A percentile compares a stretch with the other conserved stretches of the same genome.
These are phyloP conservation scores for Tiaroga cobitis DNA, from an alignment of 2,797 vertebrate species.

Conservation along the genomic window DNA sequence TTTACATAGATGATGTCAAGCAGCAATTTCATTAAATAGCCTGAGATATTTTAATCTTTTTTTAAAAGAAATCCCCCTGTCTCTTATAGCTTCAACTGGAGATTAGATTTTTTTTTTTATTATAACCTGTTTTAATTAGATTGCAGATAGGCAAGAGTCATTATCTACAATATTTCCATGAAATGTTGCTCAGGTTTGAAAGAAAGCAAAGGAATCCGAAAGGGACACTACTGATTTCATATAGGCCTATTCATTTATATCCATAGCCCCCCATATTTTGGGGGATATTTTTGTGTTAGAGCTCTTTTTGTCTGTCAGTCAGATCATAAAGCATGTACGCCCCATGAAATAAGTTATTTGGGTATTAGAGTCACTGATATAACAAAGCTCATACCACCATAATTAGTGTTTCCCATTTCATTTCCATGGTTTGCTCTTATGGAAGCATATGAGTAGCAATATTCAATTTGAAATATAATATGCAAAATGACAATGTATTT, in stretches of 20 bases:
- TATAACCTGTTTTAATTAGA: neutral
- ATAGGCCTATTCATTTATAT: neutral
- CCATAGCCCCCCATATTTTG: neutral
- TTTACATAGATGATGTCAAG: neutral
- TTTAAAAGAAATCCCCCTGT: neutral
- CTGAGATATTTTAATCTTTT: neutral
- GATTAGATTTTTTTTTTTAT: no score
- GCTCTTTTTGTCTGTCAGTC: neutral
- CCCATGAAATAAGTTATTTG: neutral
- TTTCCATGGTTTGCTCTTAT: neutral
- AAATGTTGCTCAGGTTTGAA: neutral
- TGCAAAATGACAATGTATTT: no score
- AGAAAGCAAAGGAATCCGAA: neutral
- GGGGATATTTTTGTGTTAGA: neutral
- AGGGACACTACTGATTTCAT: no score
- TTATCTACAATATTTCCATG: neutral
- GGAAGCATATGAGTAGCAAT: no score
- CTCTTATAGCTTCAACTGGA: neutral
- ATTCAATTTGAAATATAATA: no score
- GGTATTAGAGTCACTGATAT: neutral
- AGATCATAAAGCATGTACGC: neutral
- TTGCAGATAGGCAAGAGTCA: neutral
- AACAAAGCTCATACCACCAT: conserved; percentile 5
- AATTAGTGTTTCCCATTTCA: conserved; percentile 43
- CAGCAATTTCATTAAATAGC: neutral